Evolutionary conservation across 1,140 invertebrate species (phyloP), one percentile per base, ranked within the genome.

Genomic region (Nomia melanderi): DNA sequence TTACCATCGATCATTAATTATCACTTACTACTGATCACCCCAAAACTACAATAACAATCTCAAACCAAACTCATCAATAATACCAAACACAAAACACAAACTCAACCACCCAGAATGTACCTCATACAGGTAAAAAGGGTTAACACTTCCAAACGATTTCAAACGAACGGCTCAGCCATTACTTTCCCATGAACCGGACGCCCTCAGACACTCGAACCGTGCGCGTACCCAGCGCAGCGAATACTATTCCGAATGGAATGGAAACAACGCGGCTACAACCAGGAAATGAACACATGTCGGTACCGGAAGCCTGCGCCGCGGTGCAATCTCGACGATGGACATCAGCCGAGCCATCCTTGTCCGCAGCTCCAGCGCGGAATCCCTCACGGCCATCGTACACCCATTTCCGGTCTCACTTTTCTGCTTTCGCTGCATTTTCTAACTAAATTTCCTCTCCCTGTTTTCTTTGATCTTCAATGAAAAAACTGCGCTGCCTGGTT

Each of bases 321-420:
- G 79, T 1, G 81, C 85, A 76, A 92, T 92, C 41, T 92, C 91
- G 36, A 91, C 88, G 33, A 92, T 87, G 41, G 91, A 91, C 82
- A 92, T 79, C 86, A 91, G 82, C 69, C 91, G 83, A 7, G 86
- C 65, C 89, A 90, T 91, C 59, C 88, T 81, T 11, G 88, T 87
- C 7, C 90, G 87, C 29, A 91, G 81, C 41, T 86, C 85, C 53
- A 92, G 75, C 78, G 88, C 84, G 1, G 88, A 88, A 29, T 92
- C 90, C 81, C 87, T 90, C 33, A 87, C 78, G 33, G 74, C 57
- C 20, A 64, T 69, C 27, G 70, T 66, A 11, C 73, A 72, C 27
- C 77, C 69, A 2, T 75, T 85, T 27, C 36, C 64, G 41, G 31
- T 41, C 41, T 62, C 69, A 64, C 0, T 56, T 63, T 70, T 62